phyloP scores from a whole-genome alignment of 2,888 invertebrate species.

The Rhagonycha fulva region DNA sequence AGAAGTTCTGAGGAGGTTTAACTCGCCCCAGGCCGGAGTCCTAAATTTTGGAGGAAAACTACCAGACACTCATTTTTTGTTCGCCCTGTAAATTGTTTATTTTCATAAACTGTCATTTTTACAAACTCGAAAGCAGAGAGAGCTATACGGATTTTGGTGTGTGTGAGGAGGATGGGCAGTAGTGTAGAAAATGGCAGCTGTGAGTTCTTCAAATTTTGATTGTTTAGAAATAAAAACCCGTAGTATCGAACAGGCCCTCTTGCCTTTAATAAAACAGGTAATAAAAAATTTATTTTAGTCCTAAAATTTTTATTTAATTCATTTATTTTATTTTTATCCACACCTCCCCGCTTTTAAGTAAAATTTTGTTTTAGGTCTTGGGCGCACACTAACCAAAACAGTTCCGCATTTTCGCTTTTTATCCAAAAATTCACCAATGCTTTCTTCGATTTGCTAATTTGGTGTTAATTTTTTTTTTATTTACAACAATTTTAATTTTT shows the following conservation, averaged over 20 bases:
- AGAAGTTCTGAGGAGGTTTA: conserved; percentile 79
- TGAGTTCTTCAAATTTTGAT: conserved; percentile 62
- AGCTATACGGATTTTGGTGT: neutral
- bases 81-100: conserved; percentile 44
- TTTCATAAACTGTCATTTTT: neutral
- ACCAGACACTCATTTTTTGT: conserved; percentile 47
- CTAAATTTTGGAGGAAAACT: conserved; percentile 56
- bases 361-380: conserved; percentile 2
- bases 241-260: conserved; percentile 92
- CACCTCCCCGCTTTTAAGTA: neutral
- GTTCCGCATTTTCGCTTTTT: neutral
- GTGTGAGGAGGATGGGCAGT: conserved; percentile 36
- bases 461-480: neutral
- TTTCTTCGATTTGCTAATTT: neutral
- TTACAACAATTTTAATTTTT: neutral
- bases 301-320: conserved; percentile 2
- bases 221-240: conserved; percentile 86
- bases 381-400: neutral
- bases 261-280: conserved; percentile 95
- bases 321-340: neutral
- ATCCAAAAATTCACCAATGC: neutral
- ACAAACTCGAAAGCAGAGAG: neutral
- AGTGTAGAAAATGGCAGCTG: conserved; percentile 62
- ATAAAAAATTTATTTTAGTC: conserved; percentile 31
- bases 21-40: conserved; percentile 63